Evolutionary conservation across 1,140 invertebrate species (phyloP), one percentile per base, ranked within the genome.

Genomic region (Lordiphosa collinella): DNA sequence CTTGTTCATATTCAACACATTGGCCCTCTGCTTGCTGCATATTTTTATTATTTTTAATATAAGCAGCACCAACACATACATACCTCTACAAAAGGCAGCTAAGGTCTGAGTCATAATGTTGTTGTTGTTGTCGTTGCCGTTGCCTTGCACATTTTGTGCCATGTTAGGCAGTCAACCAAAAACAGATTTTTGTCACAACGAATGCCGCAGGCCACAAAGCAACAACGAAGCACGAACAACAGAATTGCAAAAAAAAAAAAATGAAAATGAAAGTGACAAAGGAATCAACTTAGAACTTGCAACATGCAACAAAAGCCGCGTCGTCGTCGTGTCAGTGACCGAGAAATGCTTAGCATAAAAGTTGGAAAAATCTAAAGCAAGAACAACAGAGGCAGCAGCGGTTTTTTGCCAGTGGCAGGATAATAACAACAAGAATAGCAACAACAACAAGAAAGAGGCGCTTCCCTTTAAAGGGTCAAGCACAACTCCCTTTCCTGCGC

Each of bases 181-280:
- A 82, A 75, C 65, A 67, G 70, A 80, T 80, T 80, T 78, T 82
- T 80, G 75, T 80, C 70, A 80, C 47, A 80, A 38, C 34, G 41
- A 61, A 75, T 43, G 71, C 76, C 48, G 41, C 76, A 58, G 71
- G 76, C 76, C 44, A 55, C 35, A 84, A 48, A 41, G 22, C 25
- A 57, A 48, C 41, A 58, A 55, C 41, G 53, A 52, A 59, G 49
- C 41, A 64, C 63, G 41, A 56, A 44, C n/a, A 43, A 31, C 14
- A 11, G 46, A 29, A 25, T 25, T 25, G 35, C 63, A 46, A 38
- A 43, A 10, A 48, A 54, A 38, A 38, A 38, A 58, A 67, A 32
- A 16, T 35, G 31, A 32, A 40, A 46, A 67, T 52, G 14, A 43
- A 25, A 53, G 57, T 48, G 32, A 32, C 41, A 76, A 70, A 74